Percentiles rank a stretch among this genome's conserved stretches.
These are phyloP conservation scores for Pelecanus crispus DNA, from an alignment of 2,113 vertebrate species.

Conservation along the genomic window DNA sequence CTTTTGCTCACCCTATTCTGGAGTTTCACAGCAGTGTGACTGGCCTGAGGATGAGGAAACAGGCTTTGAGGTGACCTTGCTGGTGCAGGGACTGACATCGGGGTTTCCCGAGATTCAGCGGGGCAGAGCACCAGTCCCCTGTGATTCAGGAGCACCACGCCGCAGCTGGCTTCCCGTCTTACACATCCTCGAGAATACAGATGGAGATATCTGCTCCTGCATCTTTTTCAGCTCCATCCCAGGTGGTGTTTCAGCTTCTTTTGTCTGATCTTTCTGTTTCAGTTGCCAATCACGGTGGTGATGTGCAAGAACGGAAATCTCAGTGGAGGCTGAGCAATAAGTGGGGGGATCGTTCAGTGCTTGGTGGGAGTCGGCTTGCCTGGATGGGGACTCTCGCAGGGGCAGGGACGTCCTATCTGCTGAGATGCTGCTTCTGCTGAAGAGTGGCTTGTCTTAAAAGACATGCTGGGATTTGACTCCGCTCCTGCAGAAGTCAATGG, in stretches of 20 bases:
- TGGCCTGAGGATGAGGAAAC: background rate
- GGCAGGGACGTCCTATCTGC: background rate
- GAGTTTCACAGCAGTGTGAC: background rate
- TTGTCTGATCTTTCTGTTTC: conserved; percentile 38
- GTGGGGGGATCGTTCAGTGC: background rate
- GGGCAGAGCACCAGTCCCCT: background rate
- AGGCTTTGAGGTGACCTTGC: conserved; percentile 36
- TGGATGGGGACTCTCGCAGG: background rate
- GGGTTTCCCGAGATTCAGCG: conserved; percentile 13
- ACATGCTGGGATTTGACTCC: background rate
- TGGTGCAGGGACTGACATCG: background rate
- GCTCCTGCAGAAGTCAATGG: background rate
- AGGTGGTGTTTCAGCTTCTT: conserved; percentile 36
- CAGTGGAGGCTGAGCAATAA: background rate
- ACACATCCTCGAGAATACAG: background rate
- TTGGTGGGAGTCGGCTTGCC: background rate
- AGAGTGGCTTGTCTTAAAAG: conserved; percentile 3
- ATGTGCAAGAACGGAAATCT: background rate
- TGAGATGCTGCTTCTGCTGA: background rate
- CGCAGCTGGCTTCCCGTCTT: background rate
- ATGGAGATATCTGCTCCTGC: conserved; percentile 22
- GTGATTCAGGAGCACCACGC: background rate
- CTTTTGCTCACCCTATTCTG: background rate
- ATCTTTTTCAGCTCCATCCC: conserved; percentile 32
- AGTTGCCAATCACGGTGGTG: background rate